Conservation (phyloP, 2,113 vertebrate genomes). For the Melanotaenia duboulayi region DNA sequence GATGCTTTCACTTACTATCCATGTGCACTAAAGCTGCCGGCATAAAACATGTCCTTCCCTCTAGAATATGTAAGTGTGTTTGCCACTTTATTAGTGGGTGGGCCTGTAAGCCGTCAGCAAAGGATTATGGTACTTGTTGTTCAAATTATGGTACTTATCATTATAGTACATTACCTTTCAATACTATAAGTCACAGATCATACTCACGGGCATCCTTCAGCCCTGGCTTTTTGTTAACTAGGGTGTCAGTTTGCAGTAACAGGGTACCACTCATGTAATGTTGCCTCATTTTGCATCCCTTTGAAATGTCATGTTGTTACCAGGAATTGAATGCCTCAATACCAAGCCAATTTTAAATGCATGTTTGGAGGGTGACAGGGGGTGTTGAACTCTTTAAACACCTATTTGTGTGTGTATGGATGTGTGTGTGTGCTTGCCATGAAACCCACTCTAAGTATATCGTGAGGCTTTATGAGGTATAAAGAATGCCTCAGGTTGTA, state of each 20-base stretch:
- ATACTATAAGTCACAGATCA: background rate
- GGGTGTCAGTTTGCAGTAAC: constrained; percentile 49
- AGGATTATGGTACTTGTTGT: too few relatives aligned
- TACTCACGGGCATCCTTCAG: background rate
- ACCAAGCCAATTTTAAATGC: constrained; percentile 28
- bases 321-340: constrained; percentile 39
- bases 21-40: too few relatives aligned
- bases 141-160: too few relatives aligned
- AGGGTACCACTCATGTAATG: background rate
- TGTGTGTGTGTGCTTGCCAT: background rate
- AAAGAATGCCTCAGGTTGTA: constrained; percentile 42
- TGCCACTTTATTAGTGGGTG: too few relatives aligned
- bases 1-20: too few relatives aligned
- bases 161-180: too few relatives aligned
- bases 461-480: constrained; percentile 21
- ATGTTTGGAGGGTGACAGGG: background rate
- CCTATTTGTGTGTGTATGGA: too few relatives aligned
- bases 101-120: too few relatives aligned
- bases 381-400: constrained; percentile 4
- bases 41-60: too few relatives aligned
- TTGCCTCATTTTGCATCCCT: constrained; percentile 21
- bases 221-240: background rate
- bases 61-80: too few relatives aligned
- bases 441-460: constrained; percentile 29
- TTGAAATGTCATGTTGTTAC: constrained; percentile 40